Conservation (phyloP, 2,888 invertebrate genomes). For the Eupithecia centaureata region DNA sequence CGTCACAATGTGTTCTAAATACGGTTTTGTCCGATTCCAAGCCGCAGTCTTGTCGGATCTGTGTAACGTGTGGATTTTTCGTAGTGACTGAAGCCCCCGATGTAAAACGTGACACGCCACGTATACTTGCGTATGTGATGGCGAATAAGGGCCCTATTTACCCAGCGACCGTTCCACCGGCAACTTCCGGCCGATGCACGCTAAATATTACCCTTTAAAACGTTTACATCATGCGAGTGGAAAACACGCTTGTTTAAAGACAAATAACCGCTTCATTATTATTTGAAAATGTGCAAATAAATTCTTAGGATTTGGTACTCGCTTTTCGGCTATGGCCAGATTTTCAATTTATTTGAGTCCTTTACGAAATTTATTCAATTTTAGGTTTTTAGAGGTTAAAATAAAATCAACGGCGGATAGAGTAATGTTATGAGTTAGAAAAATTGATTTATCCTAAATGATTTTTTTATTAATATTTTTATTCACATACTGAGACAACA, state of each 20-base stretch:
- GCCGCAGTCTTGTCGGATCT: too few species aligned
- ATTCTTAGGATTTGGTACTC: not conserved
- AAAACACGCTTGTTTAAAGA: slow-evolving; percentile 37
- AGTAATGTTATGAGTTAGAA: too few species aligned
- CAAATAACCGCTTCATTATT: slow-evolving; percentile 14
- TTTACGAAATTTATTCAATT: not conserved
- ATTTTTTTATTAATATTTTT: too few species aligned
- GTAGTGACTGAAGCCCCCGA: too few species aligned
- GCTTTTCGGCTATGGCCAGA: not conserved
- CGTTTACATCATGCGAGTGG: slow-evolving; percentile 51
- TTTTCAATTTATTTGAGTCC: not conserved
- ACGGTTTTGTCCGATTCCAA: too few species aligned
- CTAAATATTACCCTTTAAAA: slow-evolving; percentile 64
- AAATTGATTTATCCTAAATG: too few species aligned
- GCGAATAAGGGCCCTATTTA: slow-evolving; percentile 55
- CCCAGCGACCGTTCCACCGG: slow-evolving; percentile 53
- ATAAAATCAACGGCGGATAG: not conserved
- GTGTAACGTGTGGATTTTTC: too few species aligned
- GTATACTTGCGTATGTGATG: not conserved
- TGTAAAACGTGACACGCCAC: not conserved
- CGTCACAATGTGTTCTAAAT: too few species aligned
- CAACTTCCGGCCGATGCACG: slow-evolving; percentile 64
- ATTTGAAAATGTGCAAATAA: not conserved
- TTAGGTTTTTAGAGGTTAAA: not conserved
- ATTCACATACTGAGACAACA: too few species aligned